A percentile compares a stretch with the other conserved stretches of the same genome.
These are phyloP conservation scores for Meiosimyza decipiens DNA, from an alignment of 2,888 invertebrate genomes.

Conservation along the genomic window DNA sequence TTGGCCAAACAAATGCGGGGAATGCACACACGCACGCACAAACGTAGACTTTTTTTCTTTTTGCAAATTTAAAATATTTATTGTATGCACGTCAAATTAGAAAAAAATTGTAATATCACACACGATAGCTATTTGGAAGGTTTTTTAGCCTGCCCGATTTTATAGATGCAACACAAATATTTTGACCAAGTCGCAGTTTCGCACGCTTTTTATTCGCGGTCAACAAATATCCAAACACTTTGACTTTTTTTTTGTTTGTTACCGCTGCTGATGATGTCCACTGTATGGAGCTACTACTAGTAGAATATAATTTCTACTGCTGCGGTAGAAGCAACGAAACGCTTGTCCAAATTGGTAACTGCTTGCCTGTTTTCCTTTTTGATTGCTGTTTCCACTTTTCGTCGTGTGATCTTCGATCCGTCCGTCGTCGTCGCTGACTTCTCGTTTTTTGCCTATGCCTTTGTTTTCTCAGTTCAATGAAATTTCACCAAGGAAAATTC, in stretches of 20 bases:
- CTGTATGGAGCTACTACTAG: no score
- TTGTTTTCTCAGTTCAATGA: slow-evolving; percentile 63
- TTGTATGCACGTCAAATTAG: slow-evolving; percentile 24
- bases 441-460: slow-evolving; percentile 49
- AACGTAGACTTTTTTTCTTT: slow-evolving; percentile 17
- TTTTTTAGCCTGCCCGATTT: slow-evolving; percentile 15
- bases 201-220: slow-evolving; percentile 29
- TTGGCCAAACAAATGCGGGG: slow-evolving; percentile 40
- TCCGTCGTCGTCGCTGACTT: slow-evolving; percentile 38
- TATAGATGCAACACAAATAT: slow-evolving; percentile 19
- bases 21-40: slow-evolving; percentile 39
- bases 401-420: slow-evolving; percentile 42
- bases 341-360: slow-evolving; percentile 30
- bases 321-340: slow-evolving; percentile 18
- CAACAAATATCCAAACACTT: no score
- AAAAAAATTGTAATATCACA: background rate
- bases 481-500: slow-evolving; percentile 55
- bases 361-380: slow-evolving; percentile 44
- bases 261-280: no score
- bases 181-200: slow-evolving; percentile 32
- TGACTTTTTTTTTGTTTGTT: no score
- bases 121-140: slow-evolving; percentile 5
- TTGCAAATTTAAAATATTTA: slow-evolving; percentile 27
- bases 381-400: slow-evolving; percentile 41
- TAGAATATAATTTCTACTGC: no score